phyloP scores from a whole-genome alignment of 2,113 vertebrate genomes.

The Sebastes fasciatus region DNA sequence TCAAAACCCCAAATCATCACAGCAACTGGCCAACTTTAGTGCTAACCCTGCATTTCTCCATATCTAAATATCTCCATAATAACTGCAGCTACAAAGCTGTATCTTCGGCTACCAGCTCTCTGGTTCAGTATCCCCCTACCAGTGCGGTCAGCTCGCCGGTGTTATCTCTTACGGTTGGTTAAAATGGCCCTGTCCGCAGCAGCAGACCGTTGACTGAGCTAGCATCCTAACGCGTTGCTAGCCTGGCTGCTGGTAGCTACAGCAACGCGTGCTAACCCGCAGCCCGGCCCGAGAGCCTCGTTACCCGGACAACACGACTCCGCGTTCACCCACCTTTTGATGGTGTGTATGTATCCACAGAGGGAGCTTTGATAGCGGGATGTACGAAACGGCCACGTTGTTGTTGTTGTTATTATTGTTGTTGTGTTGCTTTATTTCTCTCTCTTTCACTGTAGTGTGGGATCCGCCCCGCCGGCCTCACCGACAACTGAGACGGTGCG shows the following conservation, averaged over 20 bases:
- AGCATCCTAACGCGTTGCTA: conserved; percentile 59
- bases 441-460: conserved; percentile 73
- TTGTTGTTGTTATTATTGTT: conserved; percentile 74
- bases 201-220: conserved; percentile 59
- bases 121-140: neutral
- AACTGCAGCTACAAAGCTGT: neutral
- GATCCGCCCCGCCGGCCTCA: conserved; percentile 89
- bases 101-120: neutral
- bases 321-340: conserved; percentile 77
- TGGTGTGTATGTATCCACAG: conserved; percentile 76
- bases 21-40: conserved; percentile 45
- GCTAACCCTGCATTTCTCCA: neutral
- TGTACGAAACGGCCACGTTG: conserved; percentile 66
- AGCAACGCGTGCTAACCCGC: conserved; percentile 60
- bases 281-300: conserved; percentile 34
- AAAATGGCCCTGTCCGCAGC: conserved; percentile 72
- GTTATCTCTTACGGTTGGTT: conserved; percentile 33
- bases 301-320: conserved; percentile 2
- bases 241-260: conserved; percentile 49
- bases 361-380: conserved; percentile 67
- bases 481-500: conserved; percentile 86
- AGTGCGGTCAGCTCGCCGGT: neutral
- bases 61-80: neutral
- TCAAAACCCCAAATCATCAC: neutral
- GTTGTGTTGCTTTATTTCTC: conserved; percentile 78